phyloP scores from a whole-genome alignment of 2,113 vertebrate genomes.

The Elgaria multicarinata region DNA sequence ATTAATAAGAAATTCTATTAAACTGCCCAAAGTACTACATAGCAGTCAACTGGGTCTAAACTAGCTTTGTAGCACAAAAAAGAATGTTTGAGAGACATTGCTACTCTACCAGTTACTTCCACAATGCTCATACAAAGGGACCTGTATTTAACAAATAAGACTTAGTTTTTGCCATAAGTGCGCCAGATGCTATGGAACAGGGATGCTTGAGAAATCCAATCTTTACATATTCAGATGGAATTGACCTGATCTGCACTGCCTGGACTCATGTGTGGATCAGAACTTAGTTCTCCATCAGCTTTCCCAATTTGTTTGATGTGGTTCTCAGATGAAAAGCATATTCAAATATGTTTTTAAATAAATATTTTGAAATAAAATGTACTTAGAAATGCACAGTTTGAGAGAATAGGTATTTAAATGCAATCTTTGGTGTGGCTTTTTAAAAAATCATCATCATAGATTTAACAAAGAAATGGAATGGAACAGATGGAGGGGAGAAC shows the following conservation, averaged over 20 bases:
- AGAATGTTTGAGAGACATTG: not conserved
- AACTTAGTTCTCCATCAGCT: not conserved
- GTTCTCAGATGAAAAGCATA: not conserved
- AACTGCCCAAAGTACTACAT: conserved; percentile 73
- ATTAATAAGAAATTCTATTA: conserved; percentile 80
- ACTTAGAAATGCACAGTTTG: too few relatives aligned
- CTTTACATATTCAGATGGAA: not conserved
- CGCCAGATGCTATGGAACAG: not conserved
- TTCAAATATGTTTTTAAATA: not conserved
- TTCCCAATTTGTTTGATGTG: not conserved
- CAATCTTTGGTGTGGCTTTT: not conserved
- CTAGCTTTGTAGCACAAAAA: conserved; percentile 17
- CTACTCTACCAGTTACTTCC: not conserved
- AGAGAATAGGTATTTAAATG: not conserved
- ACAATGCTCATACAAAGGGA: not conserved
- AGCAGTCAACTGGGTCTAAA: conserved; percentile 58
- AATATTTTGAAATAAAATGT: not conserved
- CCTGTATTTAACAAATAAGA: not conserved
- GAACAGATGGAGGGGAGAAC: not conserved
- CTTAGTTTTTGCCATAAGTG: not conserved
- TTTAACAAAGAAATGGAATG: not conserved
- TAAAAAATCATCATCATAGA: not conserved
- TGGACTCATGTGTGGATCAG: not conserved
- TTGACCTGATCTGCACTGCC: not conserved
- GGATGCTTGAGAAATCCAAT: not conserved